Percentiles rank a stretch among this genome's conserved stretches.
Evolutionary conservation across 1,140 invertebrate genomes (phyloP).

Genomic region (Scaptomyza pallida): DNA sequence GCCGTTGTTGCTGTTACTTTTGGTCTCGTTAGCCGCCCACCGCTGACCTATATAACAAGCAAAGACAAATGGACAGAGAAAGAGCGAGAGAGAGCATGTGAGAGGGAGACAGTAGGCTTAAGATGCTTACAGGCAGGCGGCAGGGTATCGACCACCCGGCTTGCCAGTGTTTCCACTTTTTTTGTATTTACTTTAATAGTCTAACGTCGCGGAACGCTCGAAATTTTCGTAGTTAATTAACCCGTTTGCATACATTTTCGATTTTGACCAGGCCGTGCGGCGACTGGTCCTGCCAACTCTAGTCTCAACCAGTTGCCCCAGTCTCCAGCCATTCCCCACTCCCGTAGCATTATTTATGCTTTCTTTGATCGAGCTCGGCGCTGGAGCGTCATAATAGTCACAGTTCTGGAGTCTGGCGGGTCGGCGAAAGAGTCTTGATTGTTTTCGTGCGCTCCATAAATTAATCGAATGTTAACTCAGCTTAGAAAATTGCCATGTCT

Average conservation of each 20-base stretch:
- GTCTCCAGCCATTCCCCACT: constrained; percentile 32
- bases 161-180: constrained; percentile 41
- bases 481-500: constrained; percentile 63
- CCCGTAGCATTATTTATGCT: constrained; percentile 72
- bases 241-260: constrained; percentile 79
- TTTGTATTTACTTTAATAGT: constrained; percentile 40
- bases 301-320: constrained; percentile 52
- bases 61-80: constrained; percentile 4
- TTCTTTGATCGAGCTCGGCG: constrained; percentile 79
- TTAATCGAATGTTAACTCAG: constrained; percentile 70
- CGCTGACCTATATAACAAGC: constrained; percentile 59
- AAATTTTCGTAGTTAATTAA: constrained; percentile 81
- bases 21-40: constrained; percentile 72
- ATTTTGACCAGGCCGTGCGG: constrained; percentile 22
- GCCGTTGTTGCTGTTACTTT: constrained; percentile 16
- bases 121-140: constrained; percentile 1
- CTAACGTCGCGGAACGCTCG: constrained; percentile 55
- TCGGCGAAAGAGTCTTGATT: constrained; percentile 43
- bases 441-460: constrained; percentile 73
- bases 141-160: constrained; percentile 64
- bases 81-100: neutral
- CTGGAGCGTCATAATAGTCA: constrained; percentile 72
- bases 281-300: constrained; percentile 27
- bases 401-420: constrained; percentile 21
- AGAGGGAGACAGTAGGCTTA: constrained; percentile 16